Base-by-base conservation (phyloP, 23 tunicate species). In the Styela clava region DNA sequence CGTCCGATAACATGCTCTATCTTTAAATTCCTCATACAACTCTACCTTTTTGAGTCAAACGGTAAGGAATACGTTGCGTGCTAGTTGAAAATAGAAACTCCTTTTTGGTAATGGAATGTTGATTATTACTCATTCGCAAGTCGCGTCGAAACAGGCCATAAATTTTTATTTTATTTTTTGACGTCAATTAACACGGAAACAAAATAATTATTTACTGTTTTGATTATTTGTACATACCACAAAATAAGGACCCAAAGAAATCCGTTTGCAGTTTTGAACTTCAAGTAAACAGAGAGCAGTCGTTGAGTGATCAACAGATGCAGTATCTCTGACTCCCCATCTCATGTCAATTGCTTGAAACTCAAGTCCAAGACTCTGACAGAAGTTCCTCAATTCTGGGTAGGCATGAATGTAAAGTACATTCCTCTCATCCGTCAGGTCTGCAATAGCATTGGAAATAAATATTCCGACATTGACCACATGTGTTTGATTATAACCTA, bases 341-440 rank as follows among this genome's bases (percentile, higher is more conserved):
- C 97, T 34, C 97, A 91, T 91, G 68, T 91, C 97, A 79, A 91
- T 87, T 21, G 79, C 92, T 82, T 90, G 96, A 77, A 90, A 90
- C 61, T 90, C 96, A 7, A 90, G 82, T 0, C 90, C 90, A 16
- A 82, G 64, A 64, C 74, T 51, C 65, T 91, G 97, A 72, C 97
- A 91, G 34, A 82, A 82, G 22, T 29, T 71, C 25, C 91, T 85
- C 61, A 91, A 72, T 23, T 61, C 74, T 1, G 97, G 97, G 68
- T 91, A 91, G 16, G 97, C 97, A 36, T 83, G 86, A 44, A 83
- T 86, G 69, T 86, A 74, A 20, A 91, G 68, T 0, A 78, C 26
- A 44, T 91, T 83, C 52, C 97, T 64, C 71, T 91, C 97, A 23
- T 44, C 78, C 29, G 82, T 29, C 97, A 91, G 86, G 56, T 91